phyloP scores from a whole-genome alignment of 1,140 invertebrate genomes.

The Drosophila carrolli region DNA sequence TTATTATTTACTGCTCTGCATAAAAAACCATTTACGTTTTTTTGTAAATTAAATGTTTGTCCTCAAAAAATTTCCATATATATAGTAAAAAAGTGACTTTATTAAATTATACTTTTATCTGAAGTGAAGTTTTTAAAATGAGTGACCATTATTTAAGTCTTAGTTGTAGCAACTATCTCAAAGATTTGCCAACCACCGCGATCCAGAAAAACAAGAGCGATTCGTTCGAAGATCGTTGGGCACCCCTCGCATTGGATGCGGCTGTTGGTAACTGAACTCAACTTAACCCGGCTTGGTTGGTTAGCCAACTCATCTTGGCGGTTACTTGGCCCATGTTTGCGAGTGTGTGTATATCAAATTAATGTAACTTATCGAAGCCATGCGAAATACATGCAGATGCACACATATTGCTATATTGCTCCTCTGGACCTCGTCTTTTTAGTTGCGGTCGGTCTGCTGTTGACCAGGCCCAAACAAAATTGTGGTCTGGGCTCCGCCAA shows the following conservation, averaged over 20 bases:
- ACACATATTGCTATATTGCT: neutral
- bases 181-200: no score
- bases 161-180: no score
- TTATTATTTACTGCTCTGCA: no score
- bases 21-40: no score
- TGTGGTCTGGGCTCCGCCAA: constrained; percentile 51
- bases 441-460: constrained; percentile 59
- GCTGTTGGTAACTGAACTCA: constrained; percentile 2
- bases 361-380: constrained; percentile 80
- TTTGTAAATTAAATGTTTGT: no score
- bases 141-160: no score
- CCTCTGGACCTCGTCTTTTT: constrained; percentile 48
- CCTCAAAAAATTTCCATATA: no score
- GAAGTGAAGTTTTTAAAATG: neutral
- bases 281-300: constrained; percentile 30
- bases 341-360: constrained; percentile 72
- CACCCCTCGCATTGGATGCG: constrained; percentile 39
- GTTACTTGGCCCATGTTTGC: constrained; percentile 33
- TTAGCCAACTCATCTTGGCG: constrained; percentile 52
- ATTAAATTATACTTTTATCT: neutral
- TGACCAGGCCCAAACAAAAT: constrained; percentile 77
- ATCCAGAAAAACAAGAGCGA: no score
- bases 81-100: no score
- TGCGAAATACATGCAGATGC: constrained; percentile 64
- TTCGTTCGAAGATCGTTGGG: constrained; percentile 7